phyloP scores from a whole-genome alignment of 1,140 invertebrate species.

The Aethina tumida region DNA sequence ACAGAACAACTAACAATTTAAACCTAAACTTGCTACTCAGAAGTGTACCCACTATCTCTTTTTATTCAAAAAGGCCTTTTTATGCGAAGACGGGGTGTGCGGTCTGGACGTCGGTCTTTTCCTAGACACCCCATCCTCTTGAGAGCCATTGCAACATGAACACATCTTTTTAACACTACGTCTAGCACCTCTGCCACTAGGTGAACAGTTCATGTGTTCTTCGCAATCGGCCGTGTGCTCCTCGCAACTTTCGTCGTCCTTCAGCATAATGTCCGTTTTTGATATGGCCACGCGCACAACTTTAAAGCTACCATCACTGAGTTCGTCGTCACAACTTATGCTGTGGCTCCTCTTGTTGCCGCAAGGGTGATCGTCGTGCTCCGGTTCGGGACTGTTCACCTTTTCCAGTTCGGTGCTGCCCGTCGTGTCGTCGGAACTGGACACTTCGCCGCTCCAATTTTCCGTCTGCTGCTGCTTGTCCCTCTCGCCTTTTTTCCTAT shows the following conservation, averaged over 20 bases:
- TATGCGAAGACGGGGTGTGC: slow-evolving; percentile 26
- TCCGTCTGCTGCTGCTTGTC: slow-evolving; percentile 15
- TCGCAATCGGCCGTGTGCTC: slow-evolving; percentile 25
- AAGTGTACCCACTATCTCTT: slow-evolving; percentile 35
- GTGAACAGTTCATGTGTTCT: slow-evolving; percentile 24
- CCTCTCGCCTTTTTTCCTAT: slow-evolving; percentile 31
- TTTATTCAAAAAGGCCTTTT: slow-evolving; percentile 31
- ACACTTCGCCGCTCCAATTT: slow-evolving; percentile 24
- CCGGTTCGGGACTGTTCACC: slow-evolving; percentile 12
- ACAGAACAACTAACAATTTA: slow-evolving; percentile 24
- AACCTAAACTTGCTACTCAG: slow-evolving; percentile 13
- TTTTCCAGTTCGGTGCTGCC: slow-evolving; percentile 23
- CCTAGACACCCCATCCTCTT: slow-evolving; percentile 21
- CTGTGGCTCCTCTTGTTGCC: slow-evolving; percentile 13
- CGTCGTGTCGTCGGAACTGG: slow-evolving; percentile 31
- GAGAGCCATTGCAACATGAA: slow-evolving; percentile 31
- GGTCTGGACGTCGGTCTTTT: slow-evolving; percentile 27
- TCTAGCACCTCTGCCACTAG: slow-evolving; percentile 26
- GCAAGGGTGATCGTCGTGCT: slow-evolving; percentile 18
- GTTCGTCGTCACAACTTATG: slow-evolving; percentile 17
- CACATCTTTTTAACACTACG: slow-evolving; percentile 29
- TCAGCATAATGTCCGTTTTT: slow-evolving; percentile 21
- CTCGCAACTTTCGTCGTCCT: slow-evolving; percentile 26
- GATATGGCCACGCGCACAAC: slow-evolving; percentile 23
- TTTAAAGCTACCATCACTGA: slow-evolving; percentile 21